Evolutionary conservation across 2,888 invertebrate genomes (phyloP), one percentile per base, ranked within the genome.

Genomic region (Spodoptera picta): DNA sequence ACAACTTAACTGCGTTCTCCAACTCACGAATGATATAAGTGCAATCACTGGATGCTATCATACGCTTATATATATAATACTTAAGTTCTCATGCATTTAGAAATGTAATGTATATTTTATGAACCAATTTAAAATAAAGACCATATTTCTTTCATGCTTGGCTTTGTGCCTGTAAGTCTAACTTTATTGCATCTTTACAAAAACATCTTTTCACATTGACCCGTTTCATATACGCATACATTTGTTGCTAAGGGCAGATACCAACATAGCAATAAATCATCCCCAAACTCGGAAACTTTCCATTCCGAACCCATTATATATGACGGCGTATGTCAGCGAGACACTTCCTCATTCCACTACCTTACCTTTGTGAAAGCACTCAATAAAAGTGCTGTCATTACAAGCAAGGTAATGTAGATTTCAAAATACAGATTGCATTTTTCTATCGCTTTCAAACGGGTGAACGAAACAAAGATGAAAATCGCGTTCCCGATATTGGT

Each of bases 1-100:
- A 84, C 81, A 86, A 87, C 85, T 87, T 87, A 88, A 87, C 85
- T 86, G 83, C 85, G 79, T 84, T 82, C 85, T 83, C 74, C 73
- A 80, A 84, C 85, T 86, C 80, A 67, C 79, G 73, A 83, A 82
- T 79, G 73, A 82, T 86, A 83, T 84, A 83, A 82, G 70, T 77
- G 75, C 78, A 81, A 80, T 79, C 77, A 75, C 79, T 79, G 52
- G 65, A 54, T 69, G 60, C 56, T 73, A 62, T 68, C 64, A 64
- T 72, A 54, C 56, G 56, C 56, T 69, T 60, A 49, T 56, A 47
- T 56, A 47, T 52, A 60, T 64, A 60, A 55, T 58, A 65, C 58
- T 63, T 73, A 64, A 59, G 48, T 70, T 65, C 57, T 64, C 64
- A 59, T 71, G 47, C 70, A 74, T 74, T 74, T 60, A 64, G 57